Evolutionary conservation across 2,888 invertebrate species (phyloP).

Genomic region (Lasioglossum marginatum): DNA sequence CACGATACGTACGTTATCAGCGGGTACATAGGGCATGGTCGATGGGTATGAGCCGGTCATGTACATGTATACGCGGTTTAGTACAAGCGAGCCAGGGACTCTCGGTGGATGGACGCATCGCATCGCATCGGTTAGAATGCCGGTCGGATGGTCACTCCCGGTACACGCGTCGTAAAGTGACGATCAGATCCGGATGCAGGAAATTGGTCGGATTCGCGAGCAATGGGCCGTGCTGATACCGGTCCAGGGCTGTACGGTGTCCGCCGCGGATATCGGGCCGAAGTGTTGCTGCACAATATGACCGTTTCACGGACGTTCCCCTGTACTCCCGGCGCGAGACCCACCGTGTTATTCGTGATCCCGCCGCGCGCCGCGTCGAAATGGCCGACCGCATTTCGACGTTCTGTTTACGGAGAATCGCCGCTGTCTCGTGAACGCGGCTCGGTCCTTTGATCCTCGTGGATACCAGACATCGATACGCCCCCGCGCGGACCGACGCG

Average conservation of each 20-base stretch:
- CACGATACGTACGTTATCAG: slow-evolving; percentile 69
- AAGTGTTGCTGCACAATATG: slow-evolving; percentile 60
- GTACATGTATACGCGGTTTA: slow-evolving; percentile 54
- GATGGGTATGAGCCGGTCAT: slow-evolving; percentile 64
- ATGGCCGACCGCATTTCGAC: slow-evolving; percentile 36
- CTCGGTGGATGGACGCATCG: slow-evolving; percentile 64
- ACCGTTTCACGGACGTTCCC: slow-evolving; percentile 44
- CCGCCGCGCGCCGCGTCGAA: slow-evolving; percentile 2
- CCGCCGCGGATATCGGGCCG: slow-evolving; percentile 71
- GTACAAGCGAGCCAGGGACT: slow-evolving; percentile 46
- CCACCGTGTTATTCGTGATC: slow-evolving; percentile 42
- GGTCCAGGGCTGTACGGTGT: slow-evolving; percentile 66
- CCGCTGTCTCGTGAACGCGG: slow-evolving; percentile 13
- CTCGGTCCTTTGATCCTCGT: slow-evolving; percentile 24
- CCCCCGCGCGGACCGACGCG: background rate
- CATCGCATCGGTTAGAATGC: slow-evolving; percentile 51
- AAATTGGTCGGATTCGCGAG: slow-evolving; percentile 84
- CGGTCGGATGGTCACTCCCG: slow-evolving; percentile 60
- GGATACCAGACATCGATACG: slow-evolving; percentile 12
- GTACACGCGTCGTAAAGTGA: slow-evolving; percentile 84
- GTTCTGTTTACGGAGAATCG: slow-evolving; percentile 40
- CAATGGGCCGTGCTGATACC: slow-evolving; percentile 84
- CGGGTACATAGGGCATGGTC: slow-evolving; percentile 63
- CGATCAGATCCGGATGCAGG: slow-evolving; percentile 83
- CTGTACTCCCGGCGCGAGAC: background rate